These are phyloP conservation scores for Polymixis flavicincta DNA, from an alignment of 2,888 invertebrate genomes.

Conservation along the genomic window DNA sequence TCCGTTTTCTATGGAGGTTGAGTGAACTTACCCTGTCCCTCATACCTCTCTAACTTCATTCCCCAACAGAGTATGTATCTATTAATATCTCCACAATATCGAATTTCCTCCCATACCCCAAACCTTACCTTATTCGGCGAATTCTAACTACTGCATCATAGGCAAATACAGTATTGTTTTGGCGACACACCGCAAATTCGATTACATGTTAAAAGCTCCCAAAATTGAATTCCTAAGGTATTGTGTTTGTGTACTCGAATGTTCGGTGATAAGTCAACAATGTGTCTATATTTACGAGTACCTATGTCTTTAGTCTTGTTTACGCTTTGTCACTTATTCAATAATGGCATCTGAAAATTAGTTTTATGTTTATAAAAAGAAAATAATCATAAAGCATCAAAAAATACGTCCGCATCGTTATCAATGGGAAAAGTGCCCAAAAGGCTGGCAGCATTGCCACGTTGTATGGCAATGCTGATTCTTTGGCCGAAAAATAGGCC, in stretches of 20 bases:
- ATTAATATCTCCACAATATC: neutral
- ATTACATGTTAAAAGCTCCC: slow-evolving; percentile 70
- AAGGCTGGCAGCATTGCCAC: too few species aligned
- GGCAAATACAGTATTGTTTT: slow-evolving; percentile 53
- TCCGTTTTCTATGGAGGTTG: too few species aligned
- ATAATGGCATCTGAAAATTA: slow-evolving; percentile 16
- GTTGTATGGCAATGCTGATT: too few species aligned
- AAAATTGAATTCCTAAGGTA: slow-evolving; percentile 67
- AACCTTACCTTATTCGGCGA: neutral
- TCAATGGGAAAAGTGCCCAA: too few species aligned
- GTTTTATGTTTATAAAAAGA: slow-evolving; percentile 1
- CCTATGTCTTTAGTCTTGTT: neutral
- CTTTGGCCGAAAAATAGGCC: too few species aligned
- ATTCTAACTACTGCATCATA: slow-evolving; percentile 17
- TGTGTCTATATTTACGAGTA: neutral
- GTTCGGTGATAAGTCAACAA: slow-evolving; percentile 41
- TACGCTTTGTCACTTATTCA: slow-evolving; percentile 22
- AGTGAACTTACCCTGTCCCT: too few species aligned
- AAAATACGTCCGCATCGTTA: too few species aligned
- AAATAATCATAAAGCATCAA: too few species aligned
- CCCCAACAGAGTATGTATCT: neutral
- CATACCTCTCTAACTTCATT: too few species aligned
- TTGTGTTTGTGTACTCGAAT: slow-evolving; percentile 55
- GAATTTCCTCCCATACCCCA: neutral
- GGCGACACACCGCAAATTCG: slow-evolving; percentile 60